Evolutionary conservation across 1,140 invertebrate genomes (phyloP), one percentile per base, ranked within the genome.

Genomic region (Papilio polyxenes): DNA sequence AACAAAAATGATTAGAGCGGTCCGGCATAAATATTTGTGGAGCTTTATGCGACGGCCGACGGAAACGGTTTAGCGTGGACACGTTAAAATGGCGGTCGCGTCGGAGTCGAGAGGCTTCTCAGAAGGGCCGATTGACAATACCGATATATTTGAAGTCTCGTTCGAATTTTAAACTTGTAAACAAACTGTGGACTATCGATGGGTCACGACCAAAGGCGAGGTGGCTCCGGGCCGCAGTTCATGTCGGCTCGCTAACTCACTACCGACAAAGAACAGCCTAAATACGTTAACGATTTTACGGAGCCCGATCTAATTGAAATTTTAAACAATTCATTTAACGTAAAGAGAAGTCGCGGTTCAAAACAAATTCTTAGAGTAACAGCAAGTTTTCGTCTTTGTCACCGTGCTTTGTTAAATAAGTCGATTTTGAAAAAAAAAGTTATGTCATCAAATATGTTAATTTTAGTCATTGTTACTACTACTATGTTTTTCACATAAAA

Each of bases 41-140:
- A 85, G 82, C 87, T 92, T 92, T 90, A 83, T 81, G 37, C 82
- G 44, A 65, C 82, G 82, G 83, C 82, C 85, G 75, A 83, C 69
- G 86, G 82, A 81, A 80, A 72, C 82, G 76, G 81, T 89, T 90
- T 89, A 89, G 88, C 89, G 82, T 85, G 85, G 82, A 83, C 81
- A 85, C 82, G 90, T 86, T 89, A 91, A 91, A 88, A 89, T 87
- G 85, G 84, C 88, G 84, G 84, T 85, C 86, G 84, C 88, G 85
- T 85, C 85, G 82, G 81, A 84, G 37, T 53, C 83, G 82, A 82
- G 79, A 78, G 82, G 83, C 81, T 93, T 93, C 92, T 82, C 80
- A 89, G 92, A 92, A 93, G 90, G 91, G 87, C 87, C 69, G 78
- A 87, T 80, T 82, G 92, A 91, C 88, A 91, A 92, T 89, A 91